These are phyloP conservation scores for Xiphophorus birchmanni DNA, from an alignment of 2,797 vertebrate species.

Conservation along the genomic window DNA sequence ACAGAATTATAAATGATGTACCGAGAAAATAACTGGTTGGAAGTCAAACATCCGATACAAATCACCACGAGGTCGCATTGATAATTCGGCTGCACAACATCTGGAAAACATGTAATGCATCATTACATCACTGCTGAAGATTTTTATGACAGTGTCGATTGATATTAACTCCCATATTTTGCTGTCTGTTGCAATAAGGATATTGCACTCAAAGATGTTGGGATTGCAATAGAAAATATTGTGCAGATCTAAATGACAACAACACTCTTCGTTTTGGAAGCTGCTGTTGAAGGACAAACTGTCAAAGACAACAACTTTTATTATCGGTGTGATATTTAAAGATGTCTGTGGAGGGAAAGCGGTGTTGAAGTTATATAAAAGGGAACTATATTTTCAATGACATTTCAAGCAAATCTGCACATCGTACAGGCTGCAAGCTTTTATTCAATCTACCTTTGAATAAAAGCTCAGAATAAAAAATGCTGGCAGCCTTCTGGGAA, in stretches of 20 bases:
- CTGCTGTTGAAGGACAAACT: not conserved
- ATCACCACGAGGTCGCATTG: not conserved
- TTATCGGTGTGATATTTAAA: not conserved
- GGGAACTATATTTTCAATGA: not conserved
- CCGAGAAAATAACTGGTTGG: not conserved
- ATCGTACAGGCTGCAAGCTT: not conserved
- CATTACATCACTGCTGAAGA: conserved; percentile 1
- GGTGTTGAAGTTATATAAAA: not conserved
- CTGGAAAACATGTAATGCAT: not conserved
- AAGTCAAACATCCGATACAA: not conserved
- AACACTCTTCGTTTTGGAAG: not conserved
- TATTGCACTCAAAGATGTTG: not conserved
- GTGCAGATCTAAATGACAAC: not conserved
- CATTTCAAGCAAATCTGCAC: not conserved
- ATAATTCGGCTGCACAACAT: not conserved
- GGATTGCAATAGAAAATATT: not conserved
- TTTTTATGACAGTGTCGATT: not conserved
- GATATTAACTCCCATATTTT: not conserved
- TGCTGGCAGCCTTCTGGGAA: not conserved
- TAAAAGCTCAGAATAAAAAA: not conserved
- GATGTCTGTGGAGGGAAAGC: not conserved
- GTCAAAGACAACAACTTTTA: not conserved
- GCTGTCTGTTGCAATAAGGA: not conserved
- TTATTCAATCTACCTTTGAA: not conserved
- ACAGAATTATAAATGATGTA: not conserved